These are phyloP conservation scores for Notodonta ziczac DNA, from an alignment of 2,888 invertebrate genomes.

Conservation along the genomic window DNA sequence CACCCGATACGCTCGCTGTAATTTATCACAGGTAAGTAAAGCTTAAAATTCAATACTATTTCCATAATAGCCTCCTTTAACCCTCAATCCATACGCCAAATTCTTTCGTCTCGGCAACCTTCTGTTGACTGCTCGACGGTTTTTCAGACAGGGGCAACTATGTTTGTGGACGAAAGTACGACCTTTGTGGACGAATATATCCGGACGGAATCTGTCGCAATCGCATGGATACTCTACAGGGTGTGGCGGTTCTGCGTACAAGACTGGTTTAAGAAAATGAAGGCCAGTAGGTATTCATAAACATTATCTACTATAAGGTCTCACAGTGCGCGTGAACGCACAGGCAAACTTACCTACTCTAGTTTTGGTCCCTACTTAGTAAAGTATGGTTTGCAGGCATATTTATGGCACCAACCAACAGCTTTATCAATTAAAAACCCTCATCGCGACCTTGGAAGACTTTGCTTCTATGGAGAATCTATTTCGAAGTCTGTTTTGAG, in stretches of 20 bases:
- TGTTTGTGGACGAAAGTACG: constrained; percentile 23
- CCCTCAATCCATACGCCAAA: background rate
- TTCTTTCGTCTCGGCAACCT: background rate
- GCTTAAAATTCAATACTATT: background rate
- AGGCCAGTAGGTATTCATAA: background rate
- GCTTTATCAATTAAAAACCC: too few species aligned
- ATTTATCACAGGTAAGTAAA: too few species aligned
- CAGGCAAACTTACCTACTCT: too few species aligned
- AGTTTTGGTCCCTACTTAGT: too few species aligned
- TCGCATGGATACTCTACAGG: constrained; percentile 17
- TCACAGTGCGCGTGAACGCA: too few species aligned
- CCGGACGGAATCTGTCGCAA: constrained; percentile 21
- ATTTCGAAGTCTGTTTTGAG: too few species aligned
- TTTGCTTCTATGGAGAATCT: too few species aligned
- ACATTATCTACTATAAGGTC: too few species aligned
- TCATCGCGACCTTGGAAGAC: too few species aligned
- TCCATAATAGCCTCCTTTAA: background rate
- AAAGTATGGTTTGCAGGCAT: too few species aligned
- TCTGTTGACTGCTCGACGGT: constrained; percentile 5
- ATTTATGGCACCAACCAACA: too few species aligned
- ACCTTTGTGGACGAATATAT: constrained; percentile 13
- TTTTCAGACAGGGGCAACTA: constrained; percentile 26
- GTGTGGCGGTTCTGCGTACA: constrained; percentile 21
- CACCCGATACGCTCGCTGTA: too few species aligned
- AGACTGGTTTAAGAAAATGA: constrained; percentile 20